Evolutionary conservation across 2,888 invertebrate species (phyloP).

Genomic region (Eretmocerus hayati): DNA sequence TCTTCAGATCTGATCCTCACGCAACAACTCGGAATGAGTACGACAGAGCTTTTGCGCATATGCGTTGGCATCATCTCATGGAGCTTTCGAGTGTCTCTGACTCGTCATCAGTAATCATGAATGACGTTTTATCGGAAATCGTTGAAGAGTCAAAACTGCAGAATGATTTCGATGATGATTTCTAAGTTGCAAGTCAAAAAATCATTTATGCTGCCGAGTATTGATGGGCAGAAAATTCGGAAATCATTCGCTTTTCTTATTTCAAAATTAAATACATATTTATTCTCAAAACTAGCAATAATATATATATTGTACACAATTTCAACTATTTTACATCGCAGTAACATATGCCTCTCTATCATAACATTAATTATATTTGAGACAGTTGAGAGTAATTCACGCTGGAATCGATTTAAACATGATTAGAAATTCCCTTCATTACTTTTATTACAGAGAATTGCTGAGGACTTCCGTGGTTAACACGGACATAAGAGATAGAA

Average conservation of each 20-base stretch:
- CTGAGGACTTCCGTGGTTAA: too few relatives aligned
- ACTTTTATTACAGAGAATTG: too few relatives aligned
- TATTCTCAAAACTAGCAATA: conserved; percentile 8
- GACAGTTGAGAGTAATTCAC: too few relatives aligned
- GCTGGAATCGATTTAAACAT: too few relatives aligned
- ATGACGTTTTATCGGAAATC: conserved; percentile 1
- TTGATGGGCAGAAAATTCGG: not conserved
- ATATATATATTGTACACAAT: conserved; percentile 1
- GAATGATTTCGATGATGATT: not conserved
- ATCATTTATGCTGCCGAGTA: not conserved
- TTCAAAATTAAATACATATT: conserved; percentile 11
- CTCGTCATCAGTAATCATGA: conserved; percentile 21
- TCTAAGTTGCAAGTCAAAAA: not conserved
- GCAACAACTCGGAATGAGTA: conserved; percentile 24
- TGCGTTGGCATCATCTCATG: conserved; percentile 34
- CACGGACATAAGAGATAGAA: too few relatives aligned
- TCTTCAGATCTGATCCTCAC: conserved; percentile 28
- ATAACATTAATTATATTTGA: too few relatives aligned
- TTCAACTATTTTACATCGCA: too few relatives aligned
- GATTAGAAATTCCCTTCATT: too few relatives aligned
- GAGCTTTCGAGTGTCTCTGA: conserved; percentile 27
- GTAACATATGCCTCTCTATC: too few relatives aligned
- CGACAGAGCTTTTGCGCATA: conserved; percentile 35
- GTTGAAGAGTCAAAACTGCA: conserved; percentile 7
- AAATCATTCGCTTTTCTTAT: not conserved